Base-by-base conservation (phyloP, 2,113 vertebrate species). In the Phrynosoma blainvillii region DNA sequence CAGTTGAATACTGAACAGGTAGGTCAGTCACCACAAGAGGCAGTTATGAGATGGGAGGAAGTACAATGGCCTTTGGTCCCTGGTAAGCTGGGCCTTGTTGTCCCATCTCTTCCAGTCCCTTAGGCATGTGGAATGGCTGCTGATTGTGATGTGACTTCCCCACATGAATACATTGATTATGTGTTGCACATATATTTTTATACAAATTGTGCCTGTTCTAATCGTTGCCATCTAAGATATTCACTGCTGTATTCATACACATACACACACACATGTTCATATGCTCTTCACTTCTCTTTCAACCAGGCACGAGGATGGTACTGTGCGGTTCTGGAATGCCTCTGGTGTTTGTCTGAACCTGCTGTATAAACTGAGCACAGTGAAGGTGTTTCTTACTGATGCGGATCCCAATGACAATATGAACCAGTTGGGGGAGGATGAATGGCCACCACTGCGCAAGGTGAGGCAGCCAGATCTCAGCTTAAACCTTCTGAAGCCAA, bases 391-490 rank as follows among this genome's bases (percentile, higher is more conserved):
- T 90, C 97, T 98, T 92, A 99, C 98, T 0, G 99, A 99, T 8
- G 92, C 98, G 0, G 98, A 99, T 90, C 98, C 97, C 92, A 98
- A 96, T 1, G 99, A 99, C 82, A 98, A 98, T 94, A 97, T 99
- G 96, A 98, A 97, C 84, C 95, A 97, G 27, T 93, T 97, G 92
- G 96, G 96, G 0, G 98, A 99, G 90, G 98, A 99, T 0, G 99
- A 99, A 16, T 99, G 99, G 99, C 99, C 99, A 1, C 99, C 98
- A 0, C 98, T 99, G 82, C 97, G 98, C 85, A 99, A 99, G 98
- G 99, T 99, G 3, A 90, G 93, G 14, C 20, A 25, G 27, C 68
- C 73, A 2, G 16, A 7, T 52, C 54, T 73, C n/a, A 32, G 18
- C 18, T 2, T 36, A 77, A 87, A 30, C 83, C 79, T 66, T 62